phyloP scores from a whole-genome alignment of 2,888 invertebrate genomes.

The Tinea semifulvella region DNA sequence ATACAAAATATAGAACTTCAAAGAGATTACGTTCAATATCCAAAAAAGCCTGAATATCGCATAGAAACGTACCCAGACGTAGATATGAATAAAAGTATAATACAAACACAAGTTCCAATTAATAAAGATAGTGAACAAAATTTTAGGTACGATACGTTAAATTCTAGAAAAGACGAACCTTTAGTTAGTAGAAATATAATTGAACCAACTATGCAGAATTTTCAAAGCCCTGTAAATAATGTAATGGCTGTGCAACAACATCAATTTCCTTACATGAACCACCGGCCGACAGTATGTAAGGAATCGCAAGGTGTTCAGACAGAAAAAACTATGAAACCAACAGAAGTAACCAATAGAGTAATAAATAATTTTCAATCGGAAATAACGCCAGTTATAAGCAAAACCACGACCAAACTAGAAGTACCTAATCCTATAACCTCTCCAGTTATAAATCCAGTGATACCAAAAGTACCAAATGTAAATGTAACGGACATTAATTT shows the following conservation, averaged over 20 bases:
- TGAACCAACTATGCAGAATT: slow-evolving; percentile 42
- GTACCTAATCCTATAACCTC: slow-evolving; percentile 60
- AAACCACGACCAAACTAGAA: slow-evolving; percentile 50
- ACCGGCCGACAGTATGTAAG: slow-evolving; percentile 41
- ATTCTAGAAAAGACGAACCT: slow-evolving; percentile 46
- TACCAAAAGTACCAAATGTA: slow-evolving; percentile 43
- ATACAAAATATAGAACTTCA: slow-evolving; percentile 43
- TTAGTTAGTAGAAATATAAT: slow-evolving; percentile 47
- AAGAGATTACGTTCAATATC: slow-evolving; percentile 33
- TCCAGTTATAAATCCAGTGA: slow-evolving; percentile 54
- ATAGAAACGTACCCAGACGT: slow-evolving; percentile 43
- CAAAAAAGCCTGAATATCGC: slow-evolving; percentile 44
- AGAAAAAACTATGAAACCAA: slow-evolving; percentile 45
- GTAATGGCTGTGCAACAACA: slow-evolving; percentile 53
- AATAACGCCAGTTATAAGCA: slow-evolving; percentile 39
- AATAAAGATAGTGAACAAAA: slow-evolving; percentile 45
- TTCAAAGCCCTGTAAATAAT: slow-evolving; percentile 41
- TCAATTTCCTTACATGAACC: slow-evolving; percentile 46
- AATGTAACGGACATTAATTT: slow-evolving; percentile 49
- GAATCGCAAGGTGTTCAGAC: slow-evolving; percentile 53
- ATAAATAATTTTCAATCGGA: slow-evolving; percentile 37
- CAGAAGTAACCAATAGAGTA: slow-evolving; percentile 38
- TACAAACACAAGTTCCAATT: slow-evolving; percentile 28
- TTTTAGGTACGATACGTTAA: slow-evolving; percentile 37
- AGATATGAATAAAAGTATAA: slow-evolving; percentile 34